Percentiles rank a stretch among this genome's conserved stretches.
These are phyloP conservation scores for Litocranius walleri DNA, from an alignment of 2,113 vertebrate species.

Conservation along the genomic window DNA sequence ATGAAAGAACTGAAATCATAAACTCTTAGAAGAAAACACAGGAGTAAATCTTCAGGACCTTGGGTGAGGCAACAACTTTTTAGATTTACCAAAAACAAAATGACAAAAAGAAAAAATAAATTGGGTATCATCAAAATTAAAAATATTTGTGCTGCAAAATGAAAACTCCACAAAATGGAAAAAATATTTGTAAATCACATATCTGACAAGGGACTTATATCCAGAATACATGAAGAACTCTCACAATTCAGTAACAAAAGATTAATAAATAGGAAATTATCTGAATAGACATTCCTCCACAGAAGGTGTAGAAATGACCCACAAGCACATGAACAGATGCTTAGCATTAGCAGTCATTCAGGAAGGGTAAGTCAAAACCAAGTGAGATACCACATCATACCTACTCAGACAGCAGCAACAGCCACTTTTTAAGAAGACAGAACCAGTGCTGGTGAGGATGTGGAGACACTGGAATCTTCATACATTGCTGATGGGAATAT, in stretches of 20 bases:
- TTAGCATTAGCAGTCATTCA: not conserved
- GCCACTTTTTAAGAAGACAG: not conserved
- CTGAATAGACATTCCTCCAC: not conserved
- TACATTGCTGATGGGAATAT: not conserved
- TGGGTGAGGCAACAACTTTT: not conserved
- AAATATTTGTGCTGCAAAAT: not conserved
- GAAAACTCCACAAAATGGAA: not conserved
- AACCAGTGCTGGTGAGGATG: not conserved
- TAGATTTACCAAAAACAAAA: not conserved
- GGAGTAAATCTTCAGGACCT: not conserved
- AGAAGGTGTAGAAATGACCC: not conserved
- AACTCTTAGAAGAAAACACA: not conserved
- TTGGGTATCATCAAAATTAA: not conserved
- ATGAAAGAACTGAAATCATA: not conserved
- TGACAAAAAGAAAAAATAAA: not conserved
- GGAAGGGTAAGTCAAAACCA: not conserved
- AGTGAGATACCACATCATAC: not conserved
- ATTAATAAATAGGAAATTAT: not conserved
- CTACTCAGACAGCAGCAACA: too few relatives aligned
- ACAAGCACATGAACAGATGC: not conserved
- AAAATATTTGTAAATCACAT: not conserved
- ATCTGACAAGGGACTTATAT: not conserved
- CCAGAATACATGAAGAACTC: not conserved
- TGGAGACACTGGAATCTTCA: too few relatives aligned
- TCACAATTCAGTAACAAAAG: not conserved